Percentiles rank a stretch among this genome's conserved stretches.
Evolutionary conservation across 2,888 invertebrate genomes (phyloP).

Genomic region (Acleris sparsana): DNA sequence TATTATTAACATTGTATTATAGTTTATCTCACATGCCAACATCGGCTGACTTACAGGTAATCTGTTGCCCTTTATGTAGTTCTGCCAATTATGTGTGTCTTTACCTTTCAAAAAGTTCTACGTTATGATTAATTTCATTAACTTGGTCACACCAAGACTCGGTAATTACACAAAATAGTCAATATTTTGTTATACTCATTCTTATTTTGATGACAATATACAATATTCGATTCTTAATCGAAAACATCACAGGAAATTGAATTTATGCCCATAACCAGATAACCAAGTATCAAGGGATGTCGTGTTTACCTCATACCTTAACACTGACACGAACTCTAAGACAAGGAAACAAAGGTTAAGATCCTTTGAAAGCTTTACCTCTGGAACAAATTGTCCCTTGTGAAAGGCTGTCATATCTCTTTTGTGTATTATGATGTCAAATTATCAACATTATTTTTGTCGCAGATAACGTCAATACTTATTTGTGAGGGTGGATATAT

Average conservation of each 20-base stretch:
- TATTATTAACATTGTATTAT: no score
- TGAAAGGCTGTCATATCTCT: conserved; percentile 13
- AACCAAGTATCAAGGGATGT: conserved; percentile 5
- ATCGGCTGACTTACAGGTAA: no score
- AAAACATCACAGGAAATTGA: background rate
- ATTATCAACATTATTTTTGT: background rate
- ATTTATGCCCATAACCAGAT: conserved; percentile 2
- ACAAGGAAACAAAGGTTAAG: background rate
- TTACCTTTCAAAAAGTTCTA: no score
- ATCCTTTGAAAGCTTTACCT: background rate
- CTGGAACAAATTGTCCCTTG: conserved; percentile 3
- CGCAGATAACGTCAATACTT: background rate
- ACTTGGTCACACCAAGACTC: no score
- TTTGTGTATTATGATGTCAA: conserved; percentile 7
- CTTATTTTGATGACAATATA: no score
- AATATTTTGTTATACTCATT: no score
- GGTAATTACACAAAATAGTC: no score
- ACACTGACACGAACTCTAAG: background rate
- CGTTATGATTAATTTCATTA: no score
- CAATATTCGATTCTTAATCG: conserved; percentile 6
- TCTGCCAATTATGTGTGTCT: no score
- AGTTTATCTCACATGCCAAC: no score
- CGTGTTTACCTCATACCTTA: background rate
- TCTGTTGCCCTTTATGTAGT: no score
- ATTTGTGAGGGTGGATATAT: background rate